Evolutionary conservation across 1,140 invertebrate species (phyloP).

Genomic region (Drosophila sulfurigaster): DNA sequence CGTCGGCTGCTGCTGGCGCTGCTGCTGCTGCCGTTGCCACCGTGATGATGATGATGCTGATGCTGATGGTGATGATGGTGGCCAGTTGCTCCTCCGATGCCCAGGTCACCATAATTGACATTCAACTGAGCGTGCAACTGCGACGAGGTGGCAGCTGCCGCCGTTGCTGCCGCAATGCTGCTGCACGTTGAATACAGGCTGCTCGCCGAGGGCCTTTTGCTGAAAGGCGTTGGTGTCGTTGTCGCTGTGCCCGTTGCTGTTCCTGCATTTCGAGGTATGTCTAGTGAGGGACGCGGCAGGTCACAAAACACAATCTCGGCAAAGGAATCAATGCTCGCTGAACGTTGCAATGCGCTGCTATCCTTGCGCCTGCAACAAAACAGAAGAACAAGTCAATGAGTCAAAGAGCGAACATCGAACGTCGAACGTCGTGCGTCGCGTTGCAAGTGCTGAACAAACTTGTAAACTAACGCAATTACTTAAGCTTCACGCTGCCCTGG

Average conservation of each 20-base stretch:
- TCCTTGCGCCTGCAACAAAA: conserved; percentile 86
- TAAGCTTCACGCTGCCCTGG: conserved; percentile 61
- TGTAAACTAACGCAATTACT: conserved; percentile 76
- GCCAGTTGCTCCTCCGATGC: conserved; percentile 51
- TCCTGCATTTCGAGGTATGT: conserved; percentile 53
- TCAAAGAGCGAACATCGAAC: conserved; percentile 17
- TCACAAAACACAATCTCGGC: conserved; percentile 88
- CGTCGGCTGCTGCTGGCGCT: conserved; percentile 78
- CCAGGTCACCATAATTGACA: conserved; percentile 78
- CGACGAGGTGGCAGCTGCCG: conserved; percentile 45
- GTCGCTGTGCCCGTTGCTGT: conserved; percentile 15
- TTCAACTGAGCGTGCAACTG: conserved; percentile 76
- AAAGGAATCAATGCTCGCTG: conserved; percentile 92
- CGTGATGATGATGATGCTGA: conserved; percentile 56
- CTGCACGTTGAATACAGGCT: conserved; percentile 85
- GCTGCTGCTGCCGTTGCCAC: conserved; percentile 53
- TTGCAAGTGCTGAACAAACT: conserved; percentile 58
- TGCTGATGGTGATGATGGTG: conserved; percentile 56
- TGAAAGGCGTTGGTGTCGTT: conserved; percentile 68
- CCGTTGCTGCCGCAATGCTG: conserved; percentile 81
- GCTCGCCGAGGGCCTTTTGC: conserved; percentile 86
- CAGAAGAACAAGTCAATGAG: conserved; percentile 10
- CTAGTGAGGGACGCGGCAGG: conserved; percentile 72
- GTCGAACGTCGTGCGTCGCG: background rate
- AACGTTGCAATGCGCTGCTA: conserved; percentile 88